Conservation (phyloP, 2,797 vertebrate species). For the Melanotaenia boesemani region DNA sequence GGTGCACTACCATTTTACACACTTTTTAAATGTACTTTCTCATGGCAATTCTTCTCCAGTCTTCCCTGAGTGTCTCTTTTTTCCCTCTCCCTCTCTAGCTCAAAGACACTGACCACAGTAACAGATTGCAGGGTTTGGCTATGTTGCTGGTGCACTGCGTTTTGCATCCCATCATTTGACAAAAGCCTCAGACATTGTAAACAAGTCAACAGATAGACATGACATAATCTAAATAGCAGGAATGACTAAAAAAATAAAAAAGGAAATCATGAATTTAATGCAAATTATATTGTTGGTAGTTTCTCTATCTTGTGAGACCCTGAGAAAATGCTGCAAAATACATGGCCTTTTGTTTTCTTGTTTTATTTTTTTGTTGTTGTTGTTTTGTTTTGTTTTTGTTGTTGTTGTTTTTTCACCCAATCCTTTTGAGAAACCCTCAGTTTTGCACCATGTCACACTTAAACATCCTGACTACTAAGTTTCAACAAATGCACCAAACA, state of each 20-base stretch:
- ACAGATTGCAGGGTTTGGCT: constrained; percentile 79
- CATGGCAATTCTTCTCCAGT: constrained; percentile 32
- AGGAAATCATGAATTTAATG: constrained; percentile 33
- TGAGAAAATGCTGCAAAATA: constrained; percentile 18
- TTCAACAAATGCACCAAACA: background rate
- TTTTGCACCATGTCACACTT: background rate
- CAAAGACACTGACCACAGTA: constrained; percentile 67
- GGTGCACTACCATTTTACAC: constrained; percentile 23
- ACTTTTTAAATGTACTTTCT: constrained; percentile 53
- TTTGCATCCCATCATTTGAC: constrained; percentile 75
- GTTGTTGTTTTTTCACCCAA: background rate
- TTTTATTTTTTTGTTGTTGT: background rate
- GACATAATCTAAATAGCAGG: constrained; percentile 62
- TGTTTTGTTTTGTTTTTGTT: background rate
- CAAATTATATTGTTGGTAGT: constrained; percentile 29
- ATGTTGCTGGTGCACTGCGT: constrained; percentile 57
- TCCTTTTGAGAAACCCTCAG: background rate
- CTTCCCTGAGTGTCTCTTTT: constrained; percentile 38
- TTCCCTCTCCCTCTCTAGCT: constrained; percentile 29
- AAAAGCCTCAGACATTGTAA: constrained; percentile 66
- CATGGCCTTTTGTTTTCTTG: background rate
- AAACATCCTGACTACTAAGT: background rate
- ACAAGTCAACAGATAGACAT: constrained; percentile 66
- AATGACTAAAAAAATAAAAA: constrained; percentile 24
- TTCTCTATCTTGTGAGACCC: constrained; percentile 26